Percentiles rank a stretch among this genome's conserved stretches.
phyloP scores from a whole-genome alignment of 2,113 vertebrate genomes.

The Paramisgurnus dabryanus region DNA sequence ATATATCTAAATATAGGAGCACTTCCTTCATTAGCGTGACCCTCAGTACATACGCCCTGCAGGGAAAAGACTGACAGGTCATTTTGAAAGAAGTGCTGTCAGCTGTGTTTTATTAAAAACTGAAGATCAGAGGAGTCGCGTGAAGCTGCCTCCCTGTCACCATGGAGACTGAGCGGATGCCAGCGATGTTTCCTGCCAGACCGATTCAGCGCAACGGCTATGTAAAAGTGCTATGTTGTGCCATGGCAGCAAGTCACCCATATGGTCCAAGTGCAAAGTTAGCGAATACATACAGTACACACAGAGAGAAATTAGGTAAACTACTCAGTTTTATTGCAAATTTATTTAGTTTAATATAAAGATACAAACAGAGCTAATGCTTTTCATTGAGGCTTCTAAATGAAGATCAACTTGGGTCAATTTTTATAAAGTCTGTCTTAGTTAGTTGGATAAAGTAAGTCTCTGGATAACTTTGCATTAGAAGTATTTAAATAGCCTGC shows the following conservation, averaged over 20 bases:
- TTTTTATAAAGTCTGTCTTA: too few relatives aligned
- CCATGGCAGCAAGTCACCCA: constrained; percentile 27
- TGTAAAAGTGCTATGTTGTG: constrained; percentile 2
- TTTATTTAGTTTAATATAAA: not conserved
- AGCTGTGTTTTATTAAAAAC: constrained; percentile 55
- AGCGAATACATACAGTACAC: constrained; percentile 44
- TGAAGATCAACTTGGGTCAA: too few relatives aligned
- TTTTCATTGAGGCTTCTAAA: too few relatives aligned
- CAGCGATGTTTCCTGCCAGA: constrained; percentile 30
- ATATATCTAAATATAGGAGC: constrained; percentile 71
- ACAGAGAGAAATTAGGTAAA: constrained; percentile 40
- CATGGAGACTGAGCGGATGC: constrained; percentile 40
- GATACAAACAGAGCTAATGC: too few relatives aligned
- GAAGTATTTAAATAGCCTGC: too few relatives aligned
- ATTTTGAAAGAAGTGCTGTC: constrained; percentile 61
- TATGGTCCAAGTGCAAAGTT: constrained; percentile 48
- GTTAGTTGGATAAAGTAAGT: too few relatives aligned
- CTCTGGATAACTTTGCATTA: too few relatives aligned
- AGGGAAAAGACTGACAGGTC: constrained; percentile 64
- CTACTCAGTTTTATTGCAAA: constrained; percentile 7
- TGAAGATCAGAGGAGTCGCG: not conserved
- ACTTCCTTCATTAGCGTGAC: constrained; percentile 56
- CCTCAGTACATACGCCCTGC: constrained; percentile 55
- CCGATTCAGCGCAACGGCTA: not conserved
- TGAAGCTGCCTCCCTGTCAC: constrained; percentile 22